phyloP scores from a whole-genome alignment of 1,140 invertebrate species.

The Pemphigus obesinymphae region DNA sequence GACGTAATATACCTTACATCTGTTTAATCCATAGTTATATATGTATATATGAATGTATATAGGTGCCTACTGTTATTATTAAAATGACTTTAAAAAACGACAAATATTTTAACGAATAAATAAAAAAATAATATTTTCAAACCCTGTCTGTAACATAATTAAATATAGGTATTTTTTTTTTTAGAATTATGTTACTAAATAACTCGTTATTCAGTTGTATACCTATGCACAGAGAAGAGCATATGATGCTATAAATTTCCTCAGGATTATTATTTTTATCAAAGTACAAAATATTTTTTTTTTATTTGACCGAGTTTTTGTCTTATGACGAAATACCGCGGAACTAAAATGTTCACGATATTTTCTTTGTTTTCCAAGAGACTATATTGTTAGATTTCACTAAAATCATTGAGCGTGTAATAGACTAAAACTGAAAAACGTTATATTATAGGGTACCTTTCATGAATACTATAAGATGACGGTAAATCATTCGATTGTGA shows the following conservation, averaged over 20 bases:
- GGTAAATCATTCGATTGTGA: slow-evolving; percentile 40
- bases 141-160: neutral
- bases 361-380: slow-evolving; percentile 27
- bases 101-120: neutral
- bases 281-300: neutral
- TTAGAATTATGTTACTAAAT: neutral
- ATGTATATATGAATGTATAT: no score
- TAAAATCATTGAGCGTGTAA: slow-evolving; percentile 31
- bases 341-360: neutral
- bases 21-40: neutral
- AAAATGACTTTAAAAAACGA: no score
- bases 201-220: neutral
- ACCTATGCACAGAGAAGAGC: neutral
- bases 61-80: no score
- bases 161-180: neutral
- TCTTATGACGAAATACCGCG: neutral
- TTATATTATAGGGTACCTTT: slow-evolving; percentile 16
- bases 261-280: neutral
- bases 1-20: neutral
- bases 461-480: slow-evolving; percentile 1
- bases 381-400: slow-evolving; percentile 27
- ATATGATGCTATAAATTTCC: neutral
- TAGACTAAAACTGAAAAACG: slow-evolving; percentile 38
- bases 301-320: no score
- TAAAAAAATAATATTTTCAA: neutral